Base-by-base conservation (phyloP, 2,113 vertebrate species). In the Aspiorhynchus laticeps region DNA sequence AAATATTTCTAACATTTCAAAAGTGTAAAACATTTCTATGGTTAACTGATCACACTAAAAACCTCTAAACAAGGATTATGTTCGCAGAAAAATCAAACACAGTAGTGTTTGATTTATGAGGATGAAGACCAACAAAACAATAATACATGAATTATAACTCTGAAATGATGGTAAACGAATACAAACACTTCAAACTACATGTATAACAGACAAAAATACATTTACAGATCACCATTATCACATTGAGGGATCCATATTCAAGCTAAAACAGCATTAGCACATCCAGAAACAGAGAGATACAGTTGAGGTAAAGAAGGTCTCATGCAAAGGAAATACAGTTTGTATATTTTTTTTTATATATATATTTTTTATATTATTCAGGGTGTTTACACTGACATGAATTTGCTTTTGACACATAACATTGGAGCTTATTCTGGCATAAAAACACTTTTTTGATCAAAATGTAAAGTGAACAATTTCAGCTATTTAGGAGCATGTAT, bases 271-370 rank as follows among this genome's bases (percentile, higher is more conserved):
- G 26, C 7, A 43, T 67, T 83, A 65, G 61, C 17, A 2, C 48
- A 41, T 77, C 33, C 71, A 61, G 7, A 77, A 82, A 91, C 48
- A n/a, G 67, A 86, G 88, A 91, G 24, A 56, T 19, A 33, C 46
- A 71, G 75, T 33, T 43, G 12, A 61, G 79, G 79, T 81, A 65
- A 15, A 65, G 33, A 51, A 67, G 80, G 36, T 61, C 5, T 82
- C 36, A 82, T 67, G 36, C 15, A 67, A 82, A 82, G 59, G 36
- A 65, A 46, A 81, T 33, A 80, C 51, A 67, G 56, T 61, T 28
- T 28, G 48, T 48, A 2, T n/a, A 51, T 41, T 41, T 8, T 41
- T 41, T 41, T 41, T 43, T 4, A n/a, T n/a, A n/a, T n/a, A n/a
- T n/a, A n/a, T n/a, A n/a, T n/a, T n/a, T n/a, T n/a, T n/a, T n/a